Conservation (phyloP, 2,797 vertebrate genomes). For the Molossus molossus region DNA sequence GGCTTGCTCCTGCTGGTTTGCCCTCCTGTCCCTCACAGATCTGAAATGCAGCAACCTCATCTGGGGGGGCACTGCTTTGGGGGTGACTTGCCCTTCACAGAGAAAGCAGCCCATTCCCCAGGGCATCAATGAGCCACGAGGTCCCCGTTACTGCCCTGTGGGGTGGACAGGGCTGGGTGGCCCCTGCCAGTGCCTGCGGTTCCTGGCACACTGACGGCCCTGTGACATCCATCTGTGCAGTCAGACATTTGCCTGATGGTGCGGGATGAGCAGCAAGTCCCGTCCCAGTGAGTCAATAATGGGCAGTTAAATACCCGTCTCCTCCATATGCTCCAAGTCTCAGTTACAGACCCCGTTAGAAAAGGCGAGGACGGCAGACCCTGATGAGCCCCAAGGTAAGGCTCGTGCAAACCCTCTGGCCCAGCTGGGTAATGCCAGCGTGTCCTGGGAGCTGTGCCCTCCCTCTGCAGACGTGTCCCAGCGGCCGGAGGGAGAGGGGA, state of each 20-base stretch:
- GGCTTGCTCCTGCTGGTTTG: neutral
- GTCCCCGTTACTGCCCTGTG: neutral
- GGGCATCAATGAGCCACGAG: fast-evolving
- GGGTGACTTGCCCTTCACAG: neutral
- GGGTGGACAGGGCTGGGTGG: neutral
- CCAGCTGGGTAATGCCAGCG: neutral
- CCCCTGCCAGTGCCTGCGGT: neutral
- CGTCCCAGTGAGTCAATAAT: neutral
- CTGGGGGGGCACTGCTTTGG: neutral
- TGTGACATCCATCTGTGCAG: conserved; percentile 55
- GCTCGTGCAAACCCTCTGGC: neutral
- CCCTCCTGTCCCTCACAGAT: fast-evolving
- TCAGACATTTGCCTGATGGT: conserved; percentile 31
- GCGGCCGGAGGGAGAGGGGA: neutral
- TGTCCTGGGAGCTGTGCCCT: neutral
- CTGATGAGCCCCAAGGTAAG: neutral
- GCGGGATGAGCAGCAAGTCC: neutral
- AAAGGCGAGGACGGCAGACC: neutral
- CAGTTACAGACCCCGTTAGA: neutral
- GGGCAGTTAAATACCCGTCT: neutral
- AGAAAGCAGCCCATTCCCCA: neutral
- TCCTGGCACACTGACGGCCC: neutral
- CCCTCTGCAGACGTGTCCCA: fast-evolving
- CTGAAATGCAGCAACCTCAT: neutral
- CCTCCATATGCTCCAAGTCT: neutral